Percentiles rank a stretch among this genome's conserved stretches.
These are phyloP conservation scores for Timema podura DNA, from an alignment of 2,888 invertebrate species.

Conservation along the genomic window DNA sequence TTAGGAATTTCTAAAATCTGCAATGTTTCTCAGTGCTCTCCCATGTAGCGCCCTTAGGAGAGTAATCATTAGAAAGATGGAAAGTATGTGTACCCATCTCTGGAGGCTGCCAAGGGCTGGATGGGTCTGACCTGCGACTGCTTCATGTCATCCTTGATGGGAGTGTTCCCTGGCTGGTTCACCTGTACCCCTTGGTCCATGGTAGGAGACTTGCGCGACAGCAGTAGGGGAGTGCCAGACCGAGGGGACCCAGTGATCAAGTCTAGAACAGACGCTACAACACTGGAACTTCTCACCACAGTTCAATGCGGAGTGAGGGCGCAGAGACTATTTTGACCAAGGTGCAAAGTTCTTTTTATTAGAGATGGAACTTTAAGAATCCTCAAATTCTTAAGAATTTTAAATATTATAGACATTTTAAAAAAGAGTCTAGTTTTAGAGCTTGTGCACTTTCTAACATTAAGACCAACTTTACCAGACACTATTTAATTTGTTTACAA, in stretches of 20 bases:
- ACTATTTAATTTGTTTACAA: no score
- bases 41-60: no score
- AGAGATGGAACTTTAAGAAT: no score
- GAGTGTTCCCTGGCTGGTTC: conserved; percentile 35
- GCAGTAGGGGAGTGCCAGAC: conserved; percentile 70
- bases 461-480: no score
- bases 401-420: no score
- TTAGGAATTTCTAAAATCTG: no score
- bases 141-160: conserved; percentile 41
- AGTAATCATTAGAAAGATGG: not conserved
- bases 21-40: no score
- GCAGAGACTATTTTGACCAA: no score
- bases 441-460: no score
- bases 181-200: conserved; percentile 80
- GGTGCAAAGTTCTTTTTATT: no score
- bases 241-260: conserved; percentile 67
- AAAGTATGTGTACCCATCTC: conserved; percentile 29
- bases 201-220: conserved; percentile 77
- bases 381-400: no score
- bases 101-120: conserved; percentile 26
- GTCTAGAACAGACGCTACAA: conserved; percentile 57
- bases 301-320: conserved; percentile 11
- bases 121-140: conserved; percentile 27
- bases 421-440: no score
- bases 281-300: conserved; percentile 25